Evolutionary conservation across 2,888 invertebrate species (phyloP), one percentile per base, ranked within the genome.

Genomic region (Timema podura): DNA sequence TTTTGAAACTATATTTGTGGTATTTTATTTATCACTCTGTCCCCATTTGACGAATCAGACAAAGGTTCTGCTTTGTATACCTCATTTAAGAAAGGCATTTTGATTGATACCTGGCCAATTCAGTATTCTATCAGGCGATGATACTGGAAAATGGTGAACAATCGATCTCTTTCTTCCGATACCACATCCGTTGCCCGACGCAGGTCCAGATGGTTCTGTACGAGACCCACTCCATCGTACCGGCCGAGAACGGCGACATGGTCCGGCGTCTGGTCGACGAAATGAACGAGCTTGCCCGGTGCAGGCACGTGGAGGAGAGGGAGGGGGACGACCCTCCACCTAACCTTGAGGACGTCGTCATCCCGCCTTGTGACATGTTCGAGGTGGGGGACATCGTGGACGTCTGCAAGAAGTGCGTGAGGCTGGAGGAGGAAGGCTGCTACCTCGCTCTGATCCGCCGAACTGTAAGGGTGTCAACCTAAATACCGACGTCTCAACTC

Each of bases 131-230:
- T 30, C 30, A 30, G 30, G 30, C 30, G 30, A 30, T 30, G 30
- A 30, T 30, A 30, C 30, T 3, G 30, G 30, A 30, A 51, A 51
- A 13, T 51, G 3, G n/a, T 46, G 8, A 72, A 44, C 6, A 64
- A 30, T 48, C 48, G 70, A 67, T 66, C 6, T 65, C 3, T 13
- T 30, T 10, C 70, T 57, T 1, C 16, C n/a, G 13, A 59, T 11
- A 30, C 61, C 45, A 6, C 16, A 1, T n/a, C 69, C 67, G 30
- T 61, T 30, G 30, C 30, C 30, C 30, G 30, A 79, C 79, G 69
- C 76, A 89, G 88, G 88, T 93, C 45, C 93, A 93, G 78, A 84
- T 93, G 73, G 86, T 93, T 13, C 80, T 93, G 48, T 93, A 93
- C 76, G 92, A 92, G 79, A 92, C 92, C 0, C 92, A 93, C 81